Evolutionary conservation across 2,113 vertebrate species (phyloP).

Genomic region (Orcinus orca): DNA sequence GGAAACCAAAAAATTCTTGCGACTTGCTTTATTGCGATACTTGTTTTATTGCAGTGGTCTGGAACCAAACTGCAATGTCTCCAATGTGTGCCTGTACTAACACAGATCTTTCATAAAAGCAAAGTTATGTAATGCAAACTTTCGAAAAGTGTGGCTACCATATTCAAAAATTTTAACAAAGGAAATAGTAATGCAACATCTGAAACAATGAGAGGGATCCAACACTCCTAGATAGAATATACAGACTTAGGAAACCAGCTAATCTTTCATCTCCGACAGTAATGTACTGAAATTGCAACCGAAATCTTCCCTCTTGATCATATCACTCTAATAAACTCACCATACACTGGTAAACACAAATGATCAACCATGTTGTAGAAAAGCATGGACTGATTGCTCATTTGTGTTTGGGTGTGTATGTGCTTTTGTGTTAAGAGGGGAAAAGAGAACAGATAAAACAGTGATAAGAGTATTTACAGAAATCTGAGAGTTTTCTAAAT

Average conservation of each 20-base stretch:
- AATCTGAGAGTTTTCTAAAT: neutral
- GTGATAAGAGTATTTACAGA: neutral
- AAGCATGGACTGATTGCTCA: neutral
- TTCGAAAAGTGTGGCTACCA: neutral
- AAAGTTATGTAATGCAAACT: neutral
- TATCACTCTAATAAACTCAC: neutral
- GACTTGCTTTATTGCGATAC: neutral
- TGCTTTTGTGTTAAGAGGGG: neutral
- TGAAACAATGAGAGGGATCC: neutral
- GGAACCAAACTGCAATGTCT: neutral
- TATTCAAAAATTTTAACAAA: neutral
- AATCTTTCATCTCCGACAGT: neutral
- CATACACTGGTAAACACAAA: neutral
- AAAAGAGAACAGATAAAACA: neutral
- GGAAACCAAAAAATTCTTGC: neutral
- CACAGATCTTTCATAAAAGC: neutral
- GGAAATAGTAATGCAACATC: neutral
- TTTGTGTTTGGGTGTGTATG: neutral
- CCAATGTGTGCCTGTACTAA: neutral
- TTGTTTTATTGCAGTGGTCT: neutral
- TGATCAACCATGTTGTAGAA: neutral
- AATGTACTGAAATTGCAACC: neutral
- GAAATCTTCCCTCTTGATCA: neutral
- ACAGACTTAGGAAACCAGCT: neutral
- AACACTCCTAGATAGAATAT: neutral